Evolutionary conservation across 2,113 vertebrate genomes (phyloP).

Genomic region (Corvus hawaiiensis): DNA sequence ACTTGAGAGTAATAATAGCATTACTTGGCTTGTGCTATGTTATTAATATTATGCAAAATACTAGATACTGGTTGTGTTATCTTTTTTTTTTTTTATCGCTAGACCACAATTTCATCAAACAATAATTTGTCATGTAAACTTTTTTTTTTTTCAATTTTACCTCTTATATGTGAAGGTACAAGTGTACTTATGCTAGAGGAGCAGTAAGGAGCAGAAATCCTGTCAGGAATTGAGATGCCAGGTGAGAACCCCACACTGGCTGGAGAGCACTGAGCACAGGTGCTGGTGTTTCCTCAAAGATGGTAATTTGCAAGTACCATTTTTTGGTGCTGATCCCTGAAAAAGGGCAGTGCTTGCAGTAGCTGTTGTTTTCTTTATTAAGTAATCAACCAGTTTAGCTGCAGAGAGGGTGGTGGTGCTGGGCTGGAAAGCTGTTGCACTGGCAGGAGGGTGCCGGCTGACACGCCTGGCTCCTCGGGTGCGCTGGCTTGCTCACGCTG

Average conservation of each 20-base stretch:
- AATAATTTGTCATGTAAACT: not conserved
- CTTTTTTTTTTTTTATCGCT: not conserved
- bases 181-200: not conserved
- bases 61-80: not conserved
- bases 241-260: rapidly evolving
- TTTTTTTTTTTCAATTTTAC: not conserved
- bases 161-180: not conserved
- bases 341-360: not conserved
- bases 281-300: not conserved
- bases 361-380: no score
- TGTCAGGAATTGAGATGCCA: not conserved
- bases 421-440: not conserved
- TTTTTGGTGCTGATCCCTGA: not conserved
- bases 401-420: not conserved
- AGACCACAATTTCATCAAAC: slow-evolving; percentile 13
- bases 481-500: rapidly evolving
- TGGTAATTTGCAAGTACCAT: not conserved
- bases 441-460: not conserved
- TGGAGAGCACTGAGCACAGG: not conserved
- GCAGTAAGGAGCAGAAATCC: not conserved
- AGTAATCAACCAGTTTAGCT: not conserved
- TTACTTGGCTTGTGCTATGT: not conserved
- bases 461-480: rapidly evolving
- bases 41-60: slow-evolving; percentile 50
- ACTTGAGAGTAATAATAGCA: slow-evolving; percentile 18